Evolutionary conservation across 2,888 invertebrate species (phyloP).

Genomic region (Clanis bilineata): DNA sequence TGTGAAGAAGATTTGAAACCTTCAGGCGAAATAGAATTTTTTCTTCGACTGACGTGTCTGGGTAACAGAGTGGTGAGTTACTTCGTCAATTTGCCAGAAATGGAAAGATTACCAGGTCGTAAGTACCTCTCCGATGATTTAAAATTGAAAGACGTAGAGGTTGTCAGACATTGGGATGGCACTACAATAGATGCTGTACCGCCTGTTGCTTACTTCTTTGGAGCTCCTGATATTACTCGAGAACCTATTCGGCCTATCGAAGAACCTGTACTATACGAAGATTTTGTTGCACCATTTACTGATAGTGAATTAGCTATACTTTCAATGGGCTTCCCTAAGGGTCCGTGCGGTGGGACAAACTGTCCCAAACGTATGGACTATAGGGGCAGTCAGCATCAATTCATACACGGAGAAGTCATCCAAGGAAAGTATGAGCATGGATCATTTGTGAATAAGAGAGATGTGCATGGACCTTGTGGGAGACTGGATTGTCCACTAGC

Average conservation of each 20-base stretch:
- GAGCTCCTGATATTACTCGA: slow-evolving; percentile 68
- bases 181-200: slow-evolving; percentile 65
- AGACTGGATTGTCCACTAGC: slow-evolving; percentile 74
- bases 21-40: slow-evolving; percentile 71
- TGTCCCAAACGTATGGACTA: slow-evolving; percentile 73
- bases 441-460: slow-evolving; percentile 71
- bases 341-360: slow-evolving; percentile 76
- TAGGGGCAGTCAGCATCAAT: slow-evolving; percentile 72
- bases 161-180: slow-evolving; percentile 74
- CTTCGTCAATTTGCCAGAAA: slow-evolving; percentile 70
- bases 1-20: slow-evolving; percentile 73
- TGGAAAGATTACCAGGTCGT: slow-evolving; percentile 71
- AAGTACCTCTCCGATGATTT: slow-evolving; percentile 69
- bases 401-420: slow-evolving; percentile 62
- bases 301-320: slow-evolving; percentile 66
- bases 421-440: slow-evolving; percentile 73
- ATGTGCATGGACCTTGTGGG: slow-evolving; percentile 75
- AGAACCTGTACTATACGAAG: slow-evolving; percentile 57
- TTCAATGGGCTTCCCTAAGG: slow-evolving; percentile 78
- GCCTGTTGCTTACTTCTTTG: slow-evolving; percentile 70
- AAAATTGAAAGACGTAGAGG: slow-evolving; percentile 70
- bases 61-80: slow-evolving; percentile 66
- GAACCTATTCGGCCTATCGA: slow-evolving; percentile 61
- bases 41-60: slow-evolving; percentile 62
- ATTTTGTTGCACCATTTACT: slow-evolving; percentile 69